A percentile compares a stretch with the other conserved stretches of the same genome.
These are phyloP conservation scores for Leptopilina drosophilae DNA, from an alignment of 2,888 invertebrate genomes.

Conservation along the genomic window DNA sequence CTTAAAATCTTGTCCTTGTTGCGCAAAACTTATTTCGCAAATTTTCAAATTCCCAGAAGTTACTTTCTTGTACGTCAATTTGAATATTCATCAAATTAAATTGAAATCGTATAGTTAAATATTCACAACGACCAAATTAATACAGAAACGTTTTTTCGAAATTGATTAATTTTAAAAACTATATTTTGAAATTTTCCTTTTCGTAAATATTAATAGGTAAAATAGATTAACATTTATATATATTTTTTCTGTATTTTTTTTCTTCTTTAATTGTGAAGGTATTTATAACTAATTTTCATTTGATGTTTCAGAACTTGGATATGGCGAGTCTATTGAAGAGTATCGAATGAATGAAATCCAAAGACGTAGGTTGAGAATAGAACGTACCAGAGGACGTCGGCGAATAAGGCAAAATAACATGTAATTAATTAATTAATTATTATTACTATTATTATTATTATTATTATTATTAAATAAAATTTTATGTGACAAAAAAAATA, in stretches of 20 bases:
- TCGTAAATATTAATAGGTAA: neutral
- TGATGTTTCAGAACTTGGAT: conserved; percentile 63
- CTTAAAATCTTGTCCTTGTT: conserved; percentile 12
- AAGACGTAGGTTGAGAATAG: conserved; percentile 60
- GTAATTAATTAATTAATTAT: conserved; percentile 26
- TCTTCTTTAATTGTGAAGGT: neutral
- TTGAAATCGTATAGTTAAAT: neutral
- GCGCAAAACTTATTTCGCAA: conserved; percentile 4
- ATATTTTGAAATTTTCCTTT: neutral
- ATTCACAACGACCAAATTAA: neutral
- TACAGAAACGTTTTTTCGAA: neutral
- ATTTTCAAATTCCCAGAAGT: neutral
- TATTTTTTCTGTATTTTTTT: neutral
- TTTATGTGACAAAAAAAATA: no score
- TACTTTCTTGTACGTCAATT: neutral
- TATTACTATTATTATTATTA: neutral
- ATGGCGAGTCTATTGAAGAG: conserved; percentile 62
- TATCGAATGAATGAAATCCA: conserved; percentile 62
- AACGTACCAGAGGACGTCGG: conserved; percentile 58
- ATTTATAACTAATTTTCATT: conserved; percentile 34
- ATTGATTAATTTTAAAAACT: neutral
- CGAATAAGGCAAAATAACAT: conserved; percentile 55
- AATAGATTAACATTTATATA: neutral
- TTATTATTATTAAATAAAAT: no score
- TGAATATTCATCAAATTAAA: conserved; percentile 3